phyloP scores from a whole-genome alignment of 2,888 invertebrate genomes.

The Trisateles emortualis region DNA sequence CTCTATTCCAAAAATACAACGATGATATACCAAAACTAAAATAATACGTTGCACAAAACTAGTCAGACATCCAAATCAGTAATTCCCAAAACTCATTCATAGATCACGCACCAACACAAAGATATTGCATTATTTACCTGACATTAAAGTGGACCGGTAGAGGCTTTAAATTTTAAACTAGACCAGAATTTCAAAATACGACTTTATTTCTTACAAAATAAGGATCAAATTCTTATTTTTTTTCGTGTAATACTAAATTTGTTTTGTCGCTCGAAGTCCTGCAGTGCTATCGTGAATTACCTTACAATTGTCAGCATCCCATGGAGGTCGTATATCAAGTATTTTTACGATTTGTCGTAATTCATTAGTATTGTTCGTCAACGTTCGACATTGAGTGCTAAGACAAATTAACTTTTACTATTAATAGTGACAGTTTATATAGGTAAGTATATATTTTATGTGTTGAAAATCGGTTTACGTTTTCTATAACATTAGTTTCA shows the following conservation, averaged over 20 bases:
- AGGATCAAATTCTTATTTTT: conserved; percentile 26
- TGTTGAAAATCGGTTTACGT: conserved; percentile 1
- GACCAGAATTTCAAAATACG: conserved; percentile 22
- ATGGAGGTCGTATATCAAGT: conserved; percentile 69
- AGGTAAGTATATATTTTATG: neutral
- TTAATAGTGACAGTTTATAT: conserved; percentile 22
- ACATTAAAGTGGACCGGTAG: conserved; percentile 52
- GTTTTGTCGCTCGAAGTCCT: conserved; percentile 55
- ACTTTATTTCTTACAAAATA: conserved; percentile 19
- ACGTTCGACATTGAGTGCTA: conserved; percentile 47
- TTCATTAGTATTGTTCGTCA: conserved; percentile 63
- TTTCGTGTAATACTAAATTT: conserved; percentile 13
- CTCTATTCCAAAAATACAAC: neutral
- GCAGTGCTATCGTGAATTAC: conserved; percentile 70
- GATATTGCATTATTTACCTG: conserved; percentile 60
- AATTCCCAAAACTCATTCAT: conserved; percentile 77
- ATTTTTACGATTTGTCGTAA: conserved; percentile 76
- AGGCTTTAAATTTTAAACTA: conserved; percentile 54
- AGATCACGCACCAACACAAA: conserved; percentile 69
- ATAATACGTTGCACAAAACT: conserved; percentile 44
- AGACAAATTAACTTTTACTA: conserved; percentile 56
- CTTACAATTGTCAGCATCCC: conserved; percentile 66
- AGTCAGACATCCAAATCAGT: conserved; percentile 45
- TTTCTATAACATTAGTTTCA: neutral
- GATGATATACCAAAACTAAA: neutral